Percentiles rank a stretch among this genome's conserved stretches.
phyloP scores from a whole-genome alignment of 2,797 vertebrate species.

The Pseudocheirus occidentalis region DNA sequence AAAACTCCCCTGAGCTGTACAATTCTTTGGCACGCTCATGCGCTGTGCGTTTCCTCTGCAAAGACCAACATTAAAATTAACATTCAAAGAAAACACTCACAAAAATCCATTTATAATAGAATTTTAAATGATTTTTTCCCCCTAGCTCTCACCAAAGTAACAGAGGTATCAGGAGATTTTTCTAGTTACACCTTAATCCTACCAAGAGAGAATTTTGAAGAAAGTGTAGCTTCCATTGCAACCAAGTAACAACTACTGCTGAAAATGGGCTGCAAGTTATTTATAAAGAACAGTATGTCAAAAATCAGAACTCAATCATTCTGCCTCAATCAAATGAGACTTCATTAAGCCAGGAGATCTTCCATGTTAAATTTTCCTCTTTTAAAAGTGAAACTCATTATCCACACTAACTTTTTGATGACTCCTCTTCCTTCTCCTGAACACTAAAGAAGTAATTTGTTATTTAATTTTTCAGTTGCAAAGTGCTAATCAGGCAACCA shows the following conservation, averaged over 20 bases:
- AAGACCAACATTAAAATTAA: constrained; percentile 39
- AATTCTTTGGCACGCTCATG: constrained; percentile 97
- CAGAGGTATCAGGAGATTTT: not conserved
- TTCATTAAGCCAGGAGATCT: not conserved
- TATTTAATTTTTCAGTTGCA: constrained; percentile 59
- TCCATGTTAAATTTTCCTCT: not conserved
- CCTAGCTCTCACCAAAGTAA: not conserved
- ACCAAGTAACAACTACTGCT: not conserved
- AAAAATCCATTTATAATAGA: not conserved
- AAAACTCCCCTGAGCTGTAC: constrained; percentile 97
- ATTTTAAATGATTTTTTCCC: not conserved
- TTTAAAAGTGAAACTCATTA: not conserved
- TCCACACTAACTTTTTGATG: not conserved
- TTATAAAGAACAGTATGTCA: constrained; percentile 8
- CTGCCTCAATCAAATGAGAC: not conserved
- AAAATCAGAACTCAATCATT: constrained; percentile 21
- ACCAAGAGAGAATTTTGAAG: not conserved
- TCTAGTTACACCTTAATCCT: constrained; percentile 18
- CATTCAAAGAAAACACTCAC: not conserved
- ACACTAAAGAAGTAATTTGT: constrained; percentile 62
- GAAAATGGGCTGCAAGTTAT: constrained; percentile 34
- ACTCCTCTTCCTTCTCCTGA: not conserved
- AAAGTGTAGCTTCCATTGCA: constrained; percentile 25
- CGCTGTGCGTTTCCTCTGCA: constrained; percentile 95
- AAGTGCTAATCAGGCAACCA: constrained; percentile 65